Evolutionary conservation across 2,113 vertebrate genomes (phyloP).

Genomic region (Anas platyrhynchos): DNA sequence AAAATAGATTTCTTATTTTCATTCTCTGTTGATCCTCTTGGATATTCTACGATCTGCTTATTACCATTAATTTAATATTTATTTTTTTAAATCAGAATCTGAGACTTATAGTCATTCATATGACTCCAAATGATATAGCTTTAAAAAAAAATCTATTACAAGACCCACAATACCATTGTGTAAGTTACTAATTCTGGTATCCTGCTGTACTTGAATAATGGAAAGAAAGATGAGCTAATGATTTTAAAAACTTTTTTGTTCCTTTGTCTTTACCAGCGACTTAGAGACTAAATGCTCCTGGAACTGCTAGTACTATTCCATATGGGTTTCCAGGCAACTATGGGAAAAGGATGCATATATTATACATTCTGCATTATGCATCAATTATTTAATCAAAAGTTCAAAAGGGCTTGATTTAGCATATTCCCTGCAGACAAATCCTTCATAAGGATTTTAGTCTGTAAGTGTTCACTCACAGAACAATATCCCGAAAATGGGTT

Average conservation of each 20-base stretch:
- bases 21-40: background rate
- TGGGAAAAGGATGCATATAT: constrained; percentile 46
- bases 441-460: constrained; percentile 11
- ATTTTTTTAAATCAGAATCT: background rate
- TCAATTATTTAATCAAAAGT: constrained; percentile 73
- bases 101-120: background rate
- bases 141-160: background rate
- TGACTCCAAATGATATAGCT: background rate
- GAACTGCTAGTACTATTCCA: constrained; percentile 47
- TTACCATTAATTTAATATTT: background rate
- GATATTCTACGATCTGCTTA: background rate
- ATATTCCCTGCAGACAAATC: constrained; percentile 56
- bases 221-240: constrained; percentile 48
- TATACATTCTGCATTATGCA: constrained; percentile 63
- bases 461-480: constrained; percentile 17
- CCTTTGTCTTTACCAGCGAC: constrained; percentile 40
- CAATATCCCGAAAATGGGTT: constrained; percentile 31
- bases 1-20: background rate
- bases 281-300: constrained; percentile 37
- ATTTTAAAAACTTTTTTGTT: constrained; percentile 42
- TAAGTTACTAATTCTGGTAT: constrained; percentile 55
- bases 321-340: constrained; percentile 70
- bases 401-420: constrained; percentile 70
- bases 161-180: constrained; percentile 24
- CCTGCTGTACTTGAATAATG: constrained; percentile 45